Evolutionary conservation across 2,113 vertebrate species (phyloP), one percentile per base, ranked within the genome.

Genomic region (Perca schrenkii): DNA sequence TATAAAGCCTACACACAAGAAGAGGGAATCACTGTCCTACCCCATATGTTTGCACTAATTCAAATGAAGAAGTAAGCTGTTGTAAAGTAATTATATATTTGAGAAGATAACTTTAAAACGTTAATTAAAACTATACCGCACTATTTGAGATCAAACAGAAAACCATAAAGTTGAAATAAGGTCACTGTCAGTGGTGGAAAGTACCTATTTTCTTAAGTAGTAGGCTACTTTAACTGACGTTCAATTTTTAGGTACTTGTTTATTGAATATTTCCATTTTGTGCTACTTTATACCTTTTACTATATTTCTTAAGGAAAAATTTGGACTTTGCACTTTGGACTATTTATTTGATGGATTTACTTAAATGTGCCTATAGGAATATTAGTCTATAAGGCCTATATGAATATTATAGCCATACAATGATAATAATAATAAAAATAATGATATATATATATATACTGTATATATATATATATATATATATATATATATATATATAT

Each of bases 121-220:
- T 3, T 46, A 52, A 28, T 47, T 28, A 19, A 47, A n/a, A 36
- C 31, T n/a, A 22, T 10, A 54, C 21, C 40, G n/a, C 14, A 12
- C 21, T 40, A 13, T 22, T 25, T 43, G 15, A 69, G 6, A 52
- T 22, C 1, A 36, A 73, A 34, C 15, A 40, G 19, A 52, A 49
- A 49, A 68, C 47, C 21, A 64, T n/a, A 11, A 8, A 73, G 40
- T 31, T 74, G 28, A 67, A 57, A 61, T 56, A n/a, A 68, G 57
- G 31, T 34, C 58, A 16, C 46, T 28, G 21, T 36, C 25, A 62
- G 14, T 21, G 56, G 65, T 17, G 53, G 61, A 68, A 0, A 60
- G 63, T 40, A 61, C 6, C 16, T 21, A 25, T 57, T 14, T 31
- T 50, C 6, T 50, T 34, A 10, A 1, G 25, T 25, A 25, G 6